A percentile compares a stretch with the other conserved stretches of the same genome.
These are phyloP conservation scores for Pollenia angustigena DNA, from an alignment of 2,888 invertebrate genomes.

Conservation along the genomic window DNA sequence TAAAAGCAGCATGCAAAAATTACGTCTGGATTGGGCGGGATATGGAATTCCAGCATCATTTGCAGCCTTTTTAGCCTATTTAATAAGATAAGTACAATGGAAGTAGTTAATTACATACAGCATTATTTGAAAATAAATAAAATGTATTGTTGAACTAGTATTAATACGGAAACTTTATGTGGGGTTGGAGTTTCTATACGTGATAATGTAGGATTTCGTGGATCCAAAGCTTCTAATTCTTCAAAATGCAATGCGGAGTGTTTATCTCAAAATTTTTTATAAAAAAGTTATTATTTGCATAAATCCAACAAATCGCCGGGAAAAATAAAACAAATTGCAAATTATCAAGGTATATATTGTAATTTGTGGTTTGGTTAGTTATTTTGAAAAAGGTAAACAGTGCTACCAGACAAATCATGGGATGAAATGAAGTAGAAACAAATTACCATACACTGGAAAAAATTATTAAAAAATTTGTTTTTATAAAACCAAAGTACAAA, in stretches of 20 bases:
- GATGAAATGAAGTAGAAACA: too few species aligned
- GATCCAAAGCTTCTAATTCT: slow-evolving; percentile 82
- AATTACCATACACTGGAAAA: too few species aligned
- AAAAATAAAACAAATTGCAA: too few species aligned
- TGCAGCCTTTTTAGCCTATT: slow-evolving; percentile 80
- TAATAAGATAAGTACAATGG: not conserved
- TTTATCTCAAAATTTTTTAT: slow-evolving; percentile 86
- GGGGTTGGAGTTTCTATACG: slow-evolving; percentile 87
- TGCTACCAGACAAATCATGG: too few species aligned
- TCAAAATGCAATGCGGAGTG: slow-evolving; percentile 80
- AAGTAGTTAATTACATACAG: not conserved
- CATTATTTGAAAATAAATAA: slow-evolving; percentile 78
- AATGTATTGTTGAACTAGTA: slow-evolving; percentile 91
- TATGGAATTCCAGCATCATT: slow-evolving; percentile 79
- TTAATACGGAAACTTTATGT: slow-evolving; percentile 91
- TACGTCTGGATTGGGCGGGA: slow-evolving; percentile 88
- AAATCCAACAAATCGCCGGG: slow-evolving; percentile 85
- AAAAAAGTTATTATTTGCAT: slow-evolving; percentile 86
- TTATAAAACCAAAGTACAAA: too few species aligned
- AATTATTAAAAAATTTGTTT: too few species aligned
- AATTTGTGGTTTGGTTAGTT: too few species aligned
- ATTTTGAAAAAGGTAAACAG: too few species aligned
- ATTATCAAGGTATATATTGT: too few species aligned
- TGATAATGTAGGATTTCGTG: slow-evolving; percentile 77
- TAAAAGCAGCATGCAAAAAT: slow-evolving; percentile 92